Evolutionary conservation across 2,113 vertebrate genomes (phyloP).

Genomic region (Aviceda subcristata): DNA sequence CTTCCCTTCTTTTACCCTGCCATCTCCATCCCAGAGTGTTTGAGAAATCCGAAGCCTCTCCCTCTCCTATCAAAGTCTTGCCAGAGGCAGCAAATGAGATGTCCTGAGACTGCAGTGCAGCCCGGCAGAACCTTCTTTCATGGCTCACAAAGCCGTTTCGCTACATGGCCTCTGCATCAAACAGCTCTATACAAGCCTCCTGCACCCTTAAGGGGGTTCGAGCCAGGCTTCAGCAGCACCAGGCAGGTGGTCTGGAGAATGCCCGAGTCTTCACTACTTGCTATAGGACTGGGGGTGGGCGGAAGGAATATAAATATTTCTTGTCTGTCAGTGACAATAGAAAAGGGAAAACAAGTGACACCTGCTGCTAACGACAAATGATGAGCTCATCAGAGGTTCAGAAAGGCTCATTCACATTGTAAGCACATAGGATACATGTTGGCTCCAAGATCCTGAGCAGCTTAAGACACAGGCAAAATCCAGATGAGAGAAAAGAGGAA

Average conservation of each 20-base stretch:
- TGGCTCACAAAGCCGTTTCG: background rate
- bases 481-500: background rate
- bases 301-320: background rate
- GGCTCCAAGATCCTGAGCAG: background rate
- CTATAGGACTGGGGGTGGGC: background rate
- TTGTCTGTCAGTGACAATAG: background rate
- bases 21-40: background rate
- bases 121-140: background rate
- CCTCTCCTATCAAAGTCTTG: background rate
- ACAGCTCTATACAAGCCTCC: background rate
- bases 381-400: background rate
- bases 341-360: background rate
- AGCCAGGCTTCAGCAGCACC: background rate
- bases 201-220: background rate
- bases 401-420: background rate
- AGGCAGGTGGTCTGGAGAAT: background rate
- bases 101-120: constrained; percentile 1
- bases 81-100: constrained; percentile 16
- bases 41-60: background rate
- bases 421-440: background rate
- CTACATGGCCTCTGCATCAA: background rate
- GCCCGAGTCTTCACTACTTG: background rate
- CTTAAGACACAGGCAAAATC: background rate
- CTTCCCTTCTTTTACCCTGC: background rate
- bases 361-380: background rate